Percentiles rank a stretch among this genome's conserved stretches.
These are phyloP conservation scores for Himantopus leucocephalus DNA, from an alignment of 2,113 vertebrate genomes.

Conservation along the genomic window DNA sequence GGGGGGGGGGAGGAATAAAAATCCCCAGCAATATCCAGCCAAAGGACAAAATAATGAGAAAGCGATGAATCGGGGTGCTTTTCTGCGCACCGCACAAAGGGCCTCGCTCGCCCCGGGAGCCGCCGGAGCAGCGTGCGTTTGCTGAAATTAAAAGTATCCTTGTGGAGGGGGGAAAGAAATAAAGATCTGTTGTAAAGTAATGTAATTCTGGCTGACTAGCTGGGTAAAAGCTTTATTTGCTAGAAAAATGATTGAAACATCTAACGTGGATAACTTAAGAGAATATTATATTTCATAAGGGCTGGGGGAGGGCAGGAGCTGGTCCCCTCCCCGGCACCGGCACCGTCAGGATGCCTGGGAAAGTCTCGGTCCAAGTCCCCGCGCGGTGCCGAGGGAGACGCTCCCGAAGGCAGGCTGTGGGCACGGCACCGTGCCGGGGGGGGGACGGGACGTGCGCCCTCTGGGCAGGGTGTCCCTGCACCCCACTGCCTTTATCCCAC, in stretches of 20 bases:
- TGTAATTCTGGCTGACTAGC: background rate
- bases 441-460: background rate
- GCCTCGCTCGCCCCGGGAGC: background rate
- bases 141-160: background rate
- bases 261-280: background rate
- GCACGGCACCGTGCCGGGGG: rapidly evolving
- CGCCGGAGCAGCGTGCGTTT: background rate
- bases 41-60: background rate
- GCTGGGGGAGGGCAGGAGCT: background rate
- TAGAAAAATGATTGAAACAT: background rate
- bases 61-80: background rate
- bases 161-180: background rate
- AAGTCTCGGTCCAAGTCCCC: background rate
- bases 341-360: too few species aligned
- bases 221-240: background rate
- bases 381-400: rapidly evolving
- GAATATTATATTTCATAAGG: background rate
- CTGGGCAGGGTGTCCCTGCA: background rate
- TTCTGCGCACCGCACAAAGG: background rate
- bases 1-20: too few species aligned
- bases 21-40: background rate
- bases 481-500: background rate
- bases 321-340: too few species aligned
- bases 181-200: background rate
- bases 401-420: background rate